Conservation (phyloP, 1,140 invertebrate species). For the Trichogramma pretiosum region DNA sequence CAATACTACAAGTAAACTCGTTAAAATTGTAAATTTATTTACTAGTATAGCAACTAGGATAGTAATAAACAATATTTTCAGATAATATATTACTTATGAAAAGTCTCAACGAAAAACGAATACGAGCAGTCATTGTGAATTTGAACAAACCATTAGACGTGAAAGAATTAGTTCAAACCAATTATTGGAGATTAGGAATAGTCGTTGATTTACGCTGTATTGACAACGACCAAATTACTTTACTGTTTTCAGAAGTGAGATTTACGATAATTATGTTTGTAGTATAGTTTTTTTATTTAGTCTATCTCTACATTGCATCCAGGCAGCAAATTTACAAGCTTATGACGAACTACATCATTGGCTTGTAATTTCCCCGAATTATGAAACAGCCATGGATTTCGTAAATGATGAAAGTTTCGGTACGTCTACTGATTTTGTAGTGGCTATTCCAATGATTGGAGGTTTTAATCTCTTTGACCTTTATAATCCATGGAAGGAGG, state of each 20-base stretch:
- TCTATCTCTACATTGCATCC: no score
- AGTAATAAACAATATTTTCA: no score
- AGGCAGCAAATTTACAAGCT: background rate
- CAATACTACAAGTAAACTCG: background rate
- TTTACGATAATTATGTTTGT: no score
- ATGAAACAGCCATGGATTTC: background rate
- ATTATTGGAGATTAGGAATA: conserved; percentile 6
- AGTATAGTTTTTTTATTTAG: no score
- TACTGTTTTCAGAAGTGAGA: background rate
- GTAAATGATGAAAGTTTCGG: background rate
- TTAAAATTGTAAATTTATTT: background rate
- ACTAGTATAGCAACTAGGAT: no score
- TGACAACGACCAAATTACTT: background rate
- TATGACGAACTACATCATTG: conserved; percentile 1
- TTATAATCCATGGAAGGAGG: no score
- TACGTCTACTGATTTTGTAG: conserved; percentile 1
- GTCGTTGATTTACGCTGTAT: conserved; percentile 10
- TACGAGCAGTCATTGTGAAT: background rate
- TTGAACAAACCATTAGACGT: background rate
- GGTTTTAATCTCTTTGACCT: no score
- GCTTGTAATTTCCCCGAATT: background rate
- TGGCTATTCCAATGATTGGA: no score
- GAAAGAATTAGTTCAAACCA: background rate
- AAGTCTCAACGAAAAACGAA: background rate
- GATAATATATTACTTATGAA: conserved; percentile 6